Evolutionary conservation across 2,113 vertebrate genomes (phyloP), one percentile per base, ranked within the genome.

Genomic region (Pelmatolapia mariae): DNA sequence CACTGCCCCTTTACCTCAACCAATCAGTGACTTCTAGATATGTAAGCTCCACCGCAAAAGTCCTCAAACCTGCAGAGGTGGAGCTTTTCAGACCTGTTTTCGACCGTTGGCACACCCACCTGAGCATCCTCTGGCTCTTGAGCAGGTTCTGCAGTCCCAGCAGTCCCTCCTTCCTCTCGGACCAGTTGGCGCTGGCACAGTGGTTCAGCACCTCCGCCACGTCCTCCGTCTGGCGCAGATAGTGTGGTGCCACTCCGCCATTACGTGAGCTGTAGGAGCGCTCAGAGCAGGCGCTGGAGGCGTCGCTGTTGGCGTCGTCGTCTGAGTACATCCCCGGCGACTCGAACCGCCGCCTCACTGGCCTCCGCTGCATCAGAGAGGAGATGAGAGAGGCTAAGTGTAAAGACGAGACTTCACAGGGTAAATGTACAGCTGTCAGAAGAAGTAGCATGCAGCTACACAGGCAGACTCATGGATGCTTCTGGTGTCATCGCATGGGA

Each of bases 121-220:
- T 99, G 83, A 99, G 96, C 5, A 98, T 98, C 47, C 98, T 96
- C 18, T 99, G 99, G 95, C 98, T 99, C 95, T 99, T 99, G 88
- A 99, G 95, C n/a, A 99, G 96, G 86, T 99, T 99, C 96, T 99
- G 99, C 89, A 99, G 96, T 38, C 98, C 99, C 87, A 99, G 96
- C 36, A 99, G 97, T 2, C 99, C 99, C 89, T 99, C 99, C 85
- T 99, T 99, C 93, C 99, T 97, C 92, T 99, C 99, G 2, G 98
- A 98, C 98, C 99, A 99, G 95, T 99, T 99, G 93, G 98, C 98
- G 93, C 98, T 99, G 86, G 98, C 99, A 15, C 99, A 99, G 95
- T 99, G 99, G 95, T 99, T 99, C 38, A 99, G 96, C 85, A 99
- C 98, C 95, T 99, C 99, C 0, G 98, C 99, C 87, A 99, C 99